These are phyloP conservation scores for Rhinella marina DNA, from an alignment of 2,797 vertebrate species.

Conservation along the genomic window DNA sequence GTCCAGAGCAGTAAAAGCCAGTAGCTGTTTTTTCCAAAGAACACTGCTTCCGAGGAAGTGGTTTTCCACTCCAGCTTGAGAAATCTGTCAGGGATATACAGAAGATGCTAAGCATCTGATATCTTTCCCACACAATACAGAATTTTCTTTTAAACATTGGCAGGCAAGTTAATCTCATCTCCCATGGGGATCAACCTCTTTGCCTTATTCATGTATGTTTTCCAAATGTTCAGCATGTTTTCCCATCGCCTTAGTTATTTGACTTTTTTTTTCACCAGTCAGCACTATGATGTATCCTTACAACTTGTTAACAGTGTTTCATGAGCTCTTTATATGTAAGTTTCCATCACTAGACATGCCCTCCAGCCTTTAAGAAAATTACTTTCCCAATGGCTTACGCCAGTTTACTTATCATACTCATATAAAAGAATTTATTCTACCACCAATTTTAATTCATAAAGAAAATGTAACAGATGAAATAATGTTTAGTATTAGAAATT, in stretches of 20 bases:
- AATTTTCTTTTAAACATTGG: constrained; percentile 44
- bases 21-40: constrained; percentile 23
- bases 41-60: constrained; percentile 22
- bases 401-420: not conserved
- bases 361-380: constrained; percentile 12
- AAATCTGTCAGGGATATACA: constrained; percentile 31
- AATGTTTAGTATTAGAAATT: not conserved
- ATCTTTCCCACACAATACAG: constrained; percentile 55
- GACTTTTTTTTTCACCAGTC: constrained; percentile 8
- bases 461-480: not conserved
- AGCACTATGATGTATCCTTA: no score
- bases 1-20: not conserved
- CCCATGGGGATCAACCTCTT: not conserved
- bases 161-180: constrained; percentile 44
- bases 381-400: not conserved
- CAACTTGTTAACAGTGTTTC: no score
- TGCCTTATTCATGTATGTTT: constrained; percentile 38
- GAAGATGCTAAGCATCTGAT: constrained; percentile 46
- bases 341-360: constrained; percentile 16
- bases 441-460: not conserved
- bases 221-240: constrained; percentile 54
- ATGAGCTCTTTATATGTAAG: not conserved
- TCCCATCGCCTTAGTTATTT: constrained; percentile 40
- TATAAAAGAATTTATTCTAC: not conserved
- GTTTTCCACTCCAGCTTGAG: constrained; percentile 38